Percentiles rank a stretch among this genome's conserved stretches.
Conservation (phyloP, 2,888 invertebrate species). For the Laspeyria flexula region DNA sequence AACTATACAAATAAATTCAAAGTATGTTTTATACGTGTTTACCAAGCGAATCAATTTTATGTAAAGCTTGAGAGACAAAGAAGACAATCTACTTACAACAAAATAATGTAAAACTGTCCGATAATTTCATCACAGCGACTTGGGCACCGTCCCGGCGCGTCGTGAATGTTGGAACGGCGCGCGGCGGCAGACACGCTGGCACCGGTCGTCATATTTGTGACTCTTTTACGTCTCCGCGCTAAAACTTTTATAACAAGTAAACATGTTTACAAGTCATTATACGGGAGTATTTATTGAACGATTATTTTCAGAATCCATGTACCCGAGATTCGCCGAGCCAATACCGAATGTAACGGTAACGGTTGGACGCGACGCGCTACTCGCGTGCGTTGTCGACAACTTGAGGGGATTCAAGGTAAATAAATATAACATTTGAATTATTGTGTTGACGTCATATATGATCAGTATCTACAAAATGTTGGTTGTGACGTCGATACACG, state of each 20-base stretch:
- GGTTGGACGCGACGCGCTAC: conserved; percentile 93
- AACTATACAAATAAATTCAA: no score
- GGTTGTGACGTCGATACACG: not conserved
- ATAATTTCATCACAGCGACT: conserved; percentile 32
- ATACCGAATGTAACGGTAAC: conserved; percentile 96
- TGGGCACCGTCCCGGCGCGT: conserved; percentile 36
- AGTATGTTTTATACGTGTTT: not conserved
- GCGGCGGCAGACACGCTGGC: conserved; percentile 50
- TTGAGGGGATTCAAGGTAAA: conserved; percentile 93
- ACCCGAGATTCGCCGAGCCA: conserved; percentile 94
- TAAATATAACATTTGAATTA: conserved; percentile 31
- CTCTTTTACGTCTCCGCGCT: conserved; percentile 52
- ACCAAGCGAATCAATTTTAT: conserved; percentile 5
- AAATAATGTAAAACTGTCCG: conserved; percentile 35
- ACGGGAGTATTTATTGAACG: conserved; percentile 30
- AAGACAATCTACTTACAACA: conserved; percentile 10
- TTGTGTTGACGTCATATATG: conserved; percentile 26
- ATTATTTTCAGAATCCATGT: conserved; percentile 86
- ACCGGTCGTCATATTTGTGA: conserved; percentile 61
- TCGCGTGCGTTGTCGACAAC: conserved; percentile 96
- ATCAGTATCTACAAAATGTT: not conserved
- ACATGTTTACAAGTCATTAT: conserved; percentile 66
- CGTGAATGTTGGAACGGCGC: conserved; percentile 32
- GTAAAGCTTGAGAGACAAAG: conserved; percentile 2
- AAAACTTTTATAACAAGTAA: conserved; percentile 69